Evolutionary conservation across 2,113 vertebrate genomes (phyloP), one percentile per base, ranked within the genome.

Genomic region (Salvelinus namaycush): DNA sequence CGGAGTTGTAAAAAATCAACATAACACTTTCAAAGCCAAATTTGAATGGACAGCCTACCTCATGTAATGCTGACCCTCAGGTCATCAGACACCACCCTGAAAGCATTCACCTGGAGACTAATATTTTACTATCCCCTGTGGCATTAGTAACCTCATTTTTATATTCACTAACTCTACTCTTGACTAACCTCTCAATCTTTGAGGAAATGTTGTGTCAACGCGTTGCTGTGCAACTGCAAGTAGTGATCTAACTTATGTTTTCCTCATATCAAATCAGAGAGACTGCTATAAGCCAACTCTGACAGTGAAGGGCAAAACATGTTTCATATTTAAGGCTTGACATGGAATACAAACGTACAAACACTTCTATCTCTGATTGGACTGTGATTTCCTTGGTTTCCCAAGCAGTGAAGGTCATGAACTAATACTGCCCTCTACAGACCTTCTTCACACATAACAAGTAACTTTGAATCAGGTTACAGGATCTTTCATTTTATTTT

Each of bases 21-120:
- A 79, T 76, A 80, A 88, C 70, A 79, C 76, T 72, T 64, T 78
- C 77, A 54, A 71, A 84, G 85, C 16, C 84, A 72, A 48, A 20
- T 86, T 80, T 88, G 85, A 82, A 86, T 84, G 86, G 70, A 76
- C 83, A 72, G 7, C 71, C 74, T 60, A 73, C 76, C 48, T 84
- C 79, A 48, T 85, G 86, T 83, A 79, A 77, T 0, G 16, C 76
- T 73, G 64, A 76, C 78, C 72, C 68, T 59, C 3, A 57, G 80
- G 39, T 44, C 39, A 44, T 44, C 39, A 44, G 8, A 44, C 34
- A 34, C 5, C 34, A 34, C 34, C 34, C 39, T 44, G 39, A 44
- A 44, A 44, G 11, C 39, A 44, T 11, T 44, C 39, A 11, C 39
- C 39, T 44, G 39, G 79, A 29, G 70, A 34, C 72, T 72, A 16